Evolutionary conservation across 2,888 invertebrate genomes (phyloP), one percentile per base, ranked within the genome.

Genomic region (Monoplex corrugatus): DNA sequence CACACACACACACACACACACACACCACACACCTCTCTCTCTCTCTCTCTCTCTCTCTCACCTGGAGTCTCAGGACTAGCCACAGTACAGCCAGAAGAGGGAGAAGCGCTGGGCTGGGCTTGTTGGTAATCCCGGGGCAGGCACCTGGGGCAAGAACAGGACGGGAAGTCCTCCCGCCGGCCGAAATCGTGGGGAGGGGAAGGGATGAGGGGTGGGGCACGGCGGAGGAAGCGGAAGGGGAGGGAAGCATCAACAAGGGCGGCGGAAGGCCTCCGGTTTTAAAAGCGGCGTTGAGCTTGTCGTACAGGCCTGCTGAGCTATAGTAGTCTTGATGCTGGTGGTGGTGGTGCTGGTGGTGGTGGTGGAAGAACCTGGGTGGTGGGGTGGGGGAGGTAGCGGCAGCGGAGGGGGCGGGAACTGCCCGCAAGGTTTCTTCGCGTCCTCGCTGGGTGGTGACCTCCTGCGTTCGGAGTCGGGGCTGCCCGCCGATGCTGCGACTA

Each of bases 91-190:
- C 43, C 35, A 3, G 35, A 63, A 23, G 45, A 85, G 43, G 82
- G 44, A 3, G 86, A 86, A 28, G 85, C 45, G 44, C 19, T 35
- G 35, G 89, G 80, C 50, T 68, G 72, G 83, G 28, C 43, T 45
- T 43, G 45, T 50, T 8, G 6, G 80, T 13, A 40, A 1, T 68
- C 86, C 32, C 80, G 35, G 32, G 85, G 85, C 19, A 89, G 38
- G 23, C 91, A 91, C 3, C 85, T 28, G 38, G 87, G 80, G 72
- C 91, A 91, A 28, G 87, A 83, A 83, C 91, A 91, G 16, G 89
- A 80, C 0, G 89, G 89, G 45, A 91, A 91, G 38, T 91, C 91
- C 63, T 91, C 91, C 28, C 89, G 87, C 45, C 91, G 84, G 6
- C 87, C 89, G 19, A 86, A 86, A 35, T 85, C 72, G 38, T 63